These are phyloP conservation scores for Dascyllus trimaculatus DNA, from an alignment of 2,113 vertebrate species.

Conservation along the genomic window DNA sequence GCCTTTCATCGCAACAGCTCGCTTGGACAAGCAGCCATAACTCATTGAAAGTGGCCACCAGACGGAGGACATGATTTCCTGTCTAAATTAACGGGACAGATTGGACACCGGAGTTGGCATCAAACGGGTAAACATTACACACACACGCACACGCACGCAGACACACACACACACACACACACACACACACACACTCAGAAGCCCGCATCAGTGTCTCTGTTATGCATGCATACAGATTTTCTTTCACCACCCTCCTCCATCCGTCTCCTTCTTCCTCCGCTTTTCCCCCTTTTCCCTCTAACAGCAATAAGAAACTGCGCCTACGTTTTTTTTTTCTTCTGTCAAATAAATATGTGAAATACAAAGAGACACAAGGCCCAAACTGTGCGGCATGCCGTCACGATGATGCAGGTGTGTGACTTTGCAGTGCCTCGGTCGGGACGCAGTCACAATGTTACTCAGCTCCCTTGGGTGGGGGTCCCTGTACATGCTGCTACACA, in stretches of 20 bases:
- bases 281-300: conserved; percentile 1
- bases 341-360: conserved; percentile 27
- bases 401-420: conserved; percentile 65
- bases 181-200: conserved; percentile 4
- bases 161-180: conserved; percentile 6
- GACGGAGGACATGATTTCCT: conserved; percentile 68
- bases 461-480: conserved; percentile 55
- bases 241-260: not conserved
- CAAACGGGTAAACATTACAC: conserved; percentile 48
- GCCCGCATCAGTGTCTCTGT: conserved; percentile 41
- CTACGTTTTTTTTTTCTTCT: not conserved
- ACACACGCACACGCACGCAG: not conserved
- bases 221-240: conserved; percentile 40
- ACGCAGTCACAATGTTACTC: conserved; percentile 60
- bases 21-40: conserved; percentile 51
- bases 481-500: conserved; percentile 57
- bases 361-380: conserved; percentile 15
- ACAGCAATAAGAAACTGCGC: conserved; percentile 11
- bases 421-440: conserved; percentile 67
- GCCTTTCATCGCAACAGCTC: conserved; percentile 49
- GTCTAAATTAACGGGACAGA: conserved; percentile 63
- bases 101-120: conserved; percentile 52
- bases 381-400: conserved; percentile 21
- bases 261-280: not conserved
- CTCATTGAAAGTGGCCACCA: conserved; percentile 54